Conservation (phyloP, 2,113 vertebrate genomes). For the Arvicanthis niloticus region DNA sequence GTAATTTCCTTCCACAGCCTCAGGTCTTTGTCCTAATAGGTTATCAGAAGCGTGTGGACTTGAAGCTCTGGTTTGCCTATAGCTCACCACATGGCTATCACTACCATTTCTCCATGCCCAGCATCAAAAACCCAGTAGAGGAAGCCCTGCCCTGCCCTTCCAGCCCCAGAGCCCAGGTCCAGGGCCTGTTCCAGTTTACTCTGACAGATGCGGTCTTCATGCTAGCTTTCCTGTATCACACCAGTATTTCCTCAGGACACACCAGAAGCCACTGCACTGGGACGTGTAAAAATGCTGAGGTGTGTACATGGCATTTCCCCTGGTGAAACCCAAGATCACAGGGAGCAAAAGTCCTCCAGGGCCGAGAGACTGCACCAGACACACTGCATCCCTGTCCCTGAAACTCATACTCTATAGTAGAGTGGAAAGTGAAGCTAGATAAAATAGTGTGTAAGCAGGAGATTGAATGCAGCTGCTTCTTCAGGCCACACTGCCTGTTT, state of each 20-base stretch:
- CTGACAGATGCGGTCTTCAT: background rate
- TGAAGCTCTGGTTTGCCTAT: background rate
- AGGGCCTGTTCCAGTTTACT: background rate
- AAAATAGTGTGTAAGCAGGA: background rate
- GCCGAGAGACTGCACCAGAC: background rate
- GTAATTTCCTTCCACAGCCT: no score
- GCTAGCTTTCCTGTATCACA: background rate
- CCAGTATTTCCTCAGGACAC: background rate
- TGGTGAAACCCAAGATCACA: fast-evolving
- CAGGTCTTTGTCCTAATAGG: background rate
- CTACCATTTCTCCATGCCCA: background rate
- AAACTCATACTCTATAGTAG: fast-evolving
- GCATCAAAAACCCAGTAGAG: background rate
- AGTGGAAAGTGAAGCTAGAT: background rate
- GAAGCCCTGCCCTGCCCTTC: background rate
- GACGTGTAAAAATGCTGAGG: background rate
- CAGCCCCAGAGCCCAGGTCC: no score
- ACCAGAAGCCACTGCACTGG: no score
- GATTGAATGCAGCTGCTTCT: background rate
- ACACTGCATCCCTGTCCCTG: background rate
- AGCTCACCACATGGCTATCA: background rate
- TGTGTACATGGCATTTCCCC: background rate
- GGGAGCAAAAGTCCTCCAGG: fast-evolving
- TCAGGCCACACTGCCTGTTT: background rate
- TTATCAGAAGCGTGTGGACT: background rate